These are phyloP conservation scores for Seriola aureovittata DNA, from an alignment of 2,113 vertebrate genomes.

Conservation along the genomic window DNA sequence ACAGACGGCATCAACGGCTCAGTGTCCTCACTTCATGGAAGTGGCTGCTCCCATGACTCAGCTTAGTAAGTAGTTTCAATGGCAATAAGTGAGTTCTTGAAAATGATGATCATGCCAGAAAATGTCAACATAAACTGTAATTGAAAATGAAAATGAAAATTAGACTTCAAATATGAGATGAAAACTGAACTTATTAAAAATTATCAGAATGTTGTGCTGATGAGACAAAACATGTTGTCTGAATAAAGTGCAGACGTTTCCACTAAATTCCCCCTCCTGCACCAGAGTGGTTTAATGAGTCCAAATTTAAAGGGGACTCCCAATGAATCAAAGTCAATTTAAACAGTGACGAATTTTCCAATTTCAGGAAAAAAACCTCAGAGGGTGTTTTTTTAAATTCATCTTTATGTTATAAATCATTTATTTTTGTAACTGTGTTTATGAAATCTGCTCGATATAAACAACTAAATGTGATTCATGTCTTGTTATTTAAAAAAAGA, in stretches of 20 bases:
- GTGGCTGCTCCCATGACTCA: conserved; percentile 44
- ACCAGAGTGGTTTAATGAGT: neutral
- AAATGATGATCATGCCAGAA: conserved; percentile 10
- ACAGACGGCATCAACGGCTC: neutral
- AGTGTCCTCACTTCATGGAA: conserved; percentile 11
- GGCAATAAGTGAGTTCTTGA: conserved; percentile 25
- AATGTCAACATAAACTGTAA: neutral
- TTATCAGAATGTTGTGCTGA: neutral
- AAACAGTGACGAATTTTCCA: neutral
- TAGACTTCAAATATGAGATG: neutral
- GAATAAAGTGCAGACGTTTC: neutral
- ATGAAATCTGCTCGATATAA: too few species aligned
- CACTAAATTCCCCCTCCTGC: neutral
- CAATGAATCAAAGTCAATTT: neutral
- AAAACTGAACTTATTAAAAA: neutral
- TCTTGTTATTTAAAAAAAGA: too few species aligned
- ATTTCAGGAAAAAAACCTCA: neutral
- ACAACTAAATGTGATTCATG: too few species aligned
- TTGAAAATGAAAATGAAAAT: conserved; percentile 29
- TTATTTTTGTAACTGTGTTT: too few species aligned
- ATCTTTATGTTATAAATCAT: neutral
- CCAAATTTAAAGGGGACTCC: neutral
- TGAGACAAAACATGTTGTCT: neutral
- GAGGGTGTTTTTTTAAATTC: neutral
- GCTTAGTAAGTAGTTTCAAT: conserved; percentile 32